A percentile compares a stretch with the other conserved stretches of the same genome.
phyloP scores from a whole-genome alignment of 64 coral and sea anemone species.

The Porites lutea region DNA sequence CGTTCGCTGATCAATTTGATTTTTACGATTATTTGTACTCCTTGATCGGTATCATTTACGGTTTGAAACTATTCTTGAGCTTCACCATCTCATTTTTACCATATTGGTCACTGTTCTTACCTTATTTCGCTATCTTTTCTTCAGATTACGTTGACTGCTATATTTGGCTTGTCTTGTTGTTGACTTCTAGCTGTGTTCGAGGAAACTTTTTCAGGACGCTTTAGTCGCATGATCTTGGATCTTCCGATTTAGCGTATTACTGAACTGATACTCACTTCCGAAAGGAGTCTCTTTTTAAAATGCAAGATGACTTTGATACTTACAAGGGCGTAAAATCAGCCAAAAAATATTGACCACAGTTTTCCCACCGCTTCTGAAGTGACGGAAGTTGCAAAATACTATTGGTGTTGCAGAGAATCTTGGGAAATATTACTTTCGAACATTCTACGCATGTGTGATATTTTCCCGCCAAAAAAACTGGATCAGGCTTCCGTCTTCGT shows the following conservation, averaged over 20 bases:
- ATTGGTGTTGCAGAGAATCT: background rate
- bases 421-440: background rate
- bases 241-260: background rate
- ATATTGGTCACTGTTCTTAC: background rate
- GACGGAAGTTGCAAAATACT: background rate
- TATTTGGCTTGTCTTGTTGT: background rate
- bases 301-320: background rate
- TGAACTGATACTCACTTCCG: too few species aligned
- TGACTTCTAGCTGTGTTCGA: background rate
- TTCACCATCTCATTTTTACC: background rate
- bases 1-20: too few species aligned
- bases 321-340: background rate
- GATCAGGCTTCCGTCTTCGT: background rate
- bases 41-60: too few species aligned
- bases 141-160: too few species aligned
- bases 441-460: conserved; percentile 68
- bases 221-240: background rate
- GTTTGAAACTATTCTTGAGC: background rate
- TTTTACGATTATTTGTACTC: too few species aligned
- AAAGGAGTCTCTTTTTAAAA: background rate
- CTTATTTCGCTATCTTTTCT: background rate
- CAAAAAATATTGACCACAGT: background rate
- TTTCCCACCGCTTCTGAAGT: background rate
- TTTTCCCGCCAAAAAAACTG: conserved; percentile 72
- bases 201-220: background rate